Base-by-base conservation (phyloP, 2,113 vertebrate species). In the Riparia riparia region DNA sequence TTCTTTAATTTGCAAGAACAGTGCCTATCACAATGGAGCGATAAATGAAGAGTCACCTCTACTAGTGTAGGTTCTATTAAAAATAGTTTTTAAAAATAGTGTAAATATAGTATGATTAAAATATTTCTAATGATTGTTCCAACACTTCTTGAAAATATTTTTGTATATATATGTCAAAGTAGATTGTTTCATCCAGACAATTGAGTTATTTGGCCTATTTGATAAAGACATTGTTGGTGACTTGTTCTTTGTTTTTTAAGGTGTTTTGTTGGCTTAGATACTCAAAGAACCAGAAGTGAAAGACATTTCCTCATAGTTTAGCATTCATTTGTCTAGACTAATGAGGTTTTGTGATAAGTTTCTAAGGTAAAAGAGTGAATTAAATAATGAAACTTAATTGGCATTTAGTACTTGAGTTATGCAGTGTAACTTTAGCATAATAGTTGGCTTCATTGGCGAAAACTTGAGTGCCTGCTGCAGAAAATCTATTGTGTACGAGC, bases 401-500 rank as follows among this genome's bases (percentile, higher is more conserved):
- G 84, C 92, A 94, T 96, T 95, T 97, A 96, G 96, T 86, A 92
- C 83, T 91, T 82, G 74, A 60, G 32, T 92, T 63, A 84, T 96
- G 95, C 93, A 69, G 8, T 96, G 86, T 95, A 93, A 84, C 82
- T 97, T 93, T 86, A 93, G 71, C 81, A 32, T 92, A 94, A 80
- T 47, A 94, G 77, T 96, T 94, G 83, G 87, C 88, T 96, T 85
- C 80, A 84, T 34, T 93, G 90, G 88, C 94, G 96, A 97, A 96
- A 98, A 97, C 93, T 96, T 95, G 60, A 97, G 66, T 86, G 87
- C 61, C 86, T 86, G 81, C 72, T 89, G 90, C 61, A 96, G 95
- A 97, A 98, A 98, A 98, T 98, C 97, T 93, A 97, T 98, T 97
- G 53, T 91, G 76, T 97, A 96, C 94, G 92, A 96, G 65, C 72